Percentiles rank a stretch among this genome's conserved stretches.
These are phyloP conservation scores for Gallirallus australis DNA, from an alignment of 2,797 vertebrate species.

Conservation along the genomic window DNA sequence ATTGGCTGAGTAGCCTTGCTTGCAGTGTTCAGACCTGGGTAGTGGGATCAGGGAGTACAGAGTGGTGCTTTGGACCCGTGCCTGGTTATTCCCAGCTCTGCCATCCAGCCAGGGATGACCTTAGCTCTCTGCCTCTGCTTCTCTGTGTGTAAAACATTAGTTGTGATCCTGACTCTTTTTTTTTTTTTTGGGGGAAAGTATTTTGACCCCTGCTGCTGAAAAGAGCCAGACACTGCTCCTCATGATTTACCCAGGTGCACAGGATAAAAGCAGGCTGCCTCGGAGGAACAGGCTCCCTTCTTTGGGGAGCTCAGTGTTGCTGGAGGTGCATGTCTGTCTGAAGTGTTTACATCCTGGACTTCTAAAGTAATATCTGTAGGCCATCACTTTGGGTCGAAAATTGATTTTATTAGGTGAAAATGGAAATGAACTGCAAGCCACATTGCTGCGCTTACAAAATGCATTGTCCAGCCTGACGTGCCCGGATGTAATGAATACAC, in stretches of 20 bases:
- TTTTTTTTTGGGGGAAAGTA: neutral
- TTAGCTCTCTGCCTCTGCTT: neutral
- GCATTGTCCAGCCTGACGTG: conserved; percentile 7
- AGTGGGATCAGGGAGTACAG: neutral
- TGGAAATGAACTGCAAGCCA: conserved; percentile 61
- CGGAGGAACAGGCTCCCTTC: conserved; percentile 19
- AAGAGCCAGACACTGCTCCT: conserved; percentile 57
- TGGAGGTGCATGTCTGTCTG: conserved; percentile 38
- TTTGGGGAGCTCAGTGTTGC: neutral
- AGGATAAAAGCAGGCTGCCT: conserved; percentile 64
- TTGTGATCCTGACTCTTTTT: neutral
- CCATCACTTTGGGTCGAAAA: conserved; percentile 65
- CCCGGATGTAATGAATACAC: conserved; percentile 39
- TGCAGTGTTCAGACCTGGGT: neutral
- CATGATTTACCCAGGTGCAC: conserved; percentile 48
- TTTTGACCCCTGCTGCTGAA: conserved; percentile 63
- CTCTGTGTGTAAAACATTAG: neutral
- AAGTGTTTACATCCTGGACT: conserved; percentile 60
- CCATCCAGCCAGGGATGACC: neutral
- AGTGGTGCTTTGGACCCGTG: neutral
- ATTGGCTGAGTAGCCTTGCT: neutral
- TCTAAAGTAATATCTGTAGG: conserved; percentile 65
- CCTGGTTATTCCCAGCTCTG: neutral
- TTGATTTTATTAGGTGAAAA: conserved; percentile 75
- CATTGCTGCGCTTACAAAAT: conserved; percentile 39